phyloP scores from a whole-genome alignment of 2,797 vertebrate genomes.

The Gastrophryne carolinensis region DNA sequence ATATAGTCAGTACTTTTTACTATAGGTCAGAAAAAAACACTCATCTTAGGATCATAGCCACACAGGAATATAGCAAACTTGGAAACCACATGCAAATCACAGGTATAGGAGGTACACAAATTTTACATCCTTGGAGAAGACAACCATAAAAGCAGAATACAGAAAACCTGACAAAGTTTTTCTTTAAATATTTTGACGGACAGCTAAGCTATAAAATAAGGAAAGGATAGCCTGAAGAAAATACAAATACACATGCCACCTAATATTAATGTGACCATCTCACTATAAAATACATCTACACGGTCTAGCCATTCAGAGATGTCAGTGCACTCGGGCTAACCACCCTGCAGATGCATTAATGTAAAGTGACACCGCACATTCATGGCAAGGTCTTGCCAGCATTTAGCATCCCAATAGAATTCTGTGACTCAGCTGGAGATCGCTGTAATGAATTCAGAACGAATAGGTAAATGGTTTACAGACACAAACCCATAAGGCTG shows the following conservation, averaged over 20 bases:
- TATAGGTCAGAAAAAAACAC: too few species aligned
- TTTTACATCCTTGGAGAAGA: too few species aligned
- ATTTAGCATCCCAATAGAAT: constrained; percentile 31
- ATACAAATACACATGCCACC: too few species aligned
- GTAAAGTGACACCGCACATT: constrained; percentile 30
- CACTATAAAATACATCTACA: background rate
- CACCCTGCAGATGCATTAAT: constrained; percentile 10
- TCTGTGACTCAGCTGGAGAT: constrained; percentile 34
- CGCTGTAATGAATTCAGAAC: constrained; percentile 30
- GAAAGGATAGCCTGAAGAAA: background rate
- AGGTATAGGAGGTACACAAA: too few species aligned
- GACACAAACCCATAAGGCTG: constrained; percentile 23
- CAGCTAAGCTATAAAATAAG: too few species aligned
- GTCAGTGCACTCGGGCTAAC: constrained; percentile 3
- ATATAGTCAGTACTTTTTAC: too few species aligned
- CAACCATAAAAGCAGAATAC: too few species aligned
- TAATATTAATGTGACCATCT: background rate
- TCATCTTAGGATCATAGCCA: too few species aligned
- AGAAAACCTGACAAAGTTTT: too few species aligned
- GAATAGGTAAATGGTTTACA: background rate
- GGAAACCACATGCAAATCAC: too few species aligned
- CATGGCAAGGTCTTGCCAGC: constrained; percentile 36
- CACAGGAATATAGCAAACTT: too few species aligned
- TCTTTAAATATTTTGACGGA: too few species aligned
- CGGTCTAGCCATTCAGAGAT: constrained; percentile 10